Evolutionary conservation across 1,140 invertebrate species (phyloP), one percentile per base, ranked within the genome.

Genomic region (Ridgeia piscesae): DNA sequence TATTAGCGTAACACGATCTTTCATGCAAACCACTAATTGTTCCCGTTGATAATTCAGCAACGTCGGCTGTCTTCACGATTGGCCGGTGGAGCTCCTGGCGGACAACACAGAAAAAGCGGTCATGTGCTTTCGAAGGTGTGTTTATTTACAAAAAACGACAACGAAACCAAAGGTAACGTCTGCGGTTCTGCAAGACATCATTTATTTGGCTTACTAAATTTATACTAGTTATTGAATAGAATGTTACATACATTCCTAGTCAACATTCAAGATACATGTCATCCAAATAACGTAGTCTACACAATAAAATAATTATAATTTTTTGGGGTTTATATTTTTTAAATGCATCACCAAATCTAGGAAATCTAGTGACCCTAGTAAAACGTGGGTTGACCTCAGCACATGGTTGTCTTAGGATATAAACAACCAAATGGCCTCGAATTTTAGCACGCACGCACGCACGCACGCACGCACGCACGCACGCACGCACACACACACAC

Each of bases 81-180:
- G 95, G 95, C 95, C 95, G n/a, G 91, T 94, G 14, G 94, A 95
- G 91, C 93, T 92, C 33, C 92, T 95, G 33, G 91, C 93, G 1
- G 93, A 94, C 11, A 94, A 94, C 77, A 94, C 94, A 1, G 94
- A 94, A 92, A 94, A 94, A 89, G 94, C 94, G 88, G 94, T 95
- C 31, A 94, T 94, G 93, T 94, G 93, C 89, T 95, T 94, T 89
- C 95, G 94, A 92, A 95, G 94, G 95, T 95, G 93, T 35, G 93
- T 92, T 89, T 35, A 58, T 17, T 91, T 89, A 89, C 58, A 77
- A 31, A 77, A 77, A 17, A 21, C 8, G 11, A 17, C 58, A 8
- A 31, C 58, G 58, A 21, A 21, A 31, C 58, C 58, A 77, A 14
- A 77, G 17, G 58, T 77, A 11, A 50, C 48, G 48, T 50, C 21